Evolutionary conservation across 2,113 vertebrate species (phyloP).

Genomic region (Cyphomyrus discorhynchus): DNA sequence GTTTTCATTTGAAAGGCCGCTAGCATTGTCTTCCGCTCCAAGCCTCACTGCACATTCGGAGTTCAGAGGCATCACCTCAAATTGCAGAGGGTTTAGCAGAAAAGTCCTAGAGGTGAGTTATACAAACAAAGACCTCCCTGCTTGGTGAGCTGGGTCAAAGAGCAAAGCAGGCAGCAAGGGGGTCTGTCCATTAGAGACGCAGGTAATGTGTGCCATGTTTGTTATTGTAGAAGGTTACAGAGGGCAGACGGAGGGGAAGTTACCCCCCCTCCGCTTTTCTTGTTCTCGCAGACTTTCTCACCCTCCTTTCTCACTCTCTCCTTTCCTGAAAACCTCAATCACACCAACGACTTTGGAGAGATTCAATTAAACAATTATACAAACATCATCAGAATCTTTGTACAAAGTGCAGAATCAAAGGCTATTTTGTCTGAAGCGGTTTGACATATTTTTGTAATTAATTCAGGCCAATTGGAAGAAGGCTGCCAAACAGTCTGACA

Average conservation of each 20-base stretch:
- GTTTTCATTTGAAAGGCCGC: not conserved
- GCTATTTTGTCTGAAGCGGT: not conserved
- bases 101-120: slow-evolving; percentile 17
- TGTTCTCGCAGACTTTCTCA: not conserved
- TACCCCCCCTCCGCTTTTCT: not conserved
- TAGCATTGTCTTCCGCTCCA: not conserved
- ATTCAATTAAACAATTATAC: slow-evolving; percentile 2
- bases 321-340: not conserved
- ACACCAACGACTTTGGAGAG: not conserved
- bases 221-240: slow-evolving; percentile 29
- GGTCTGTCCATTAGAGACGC: slow-evolving; percentile 8
- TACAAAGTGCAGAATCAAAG: not conserved
- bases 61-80: not conserved
- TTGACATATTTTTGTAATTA: not conserved
- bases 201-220: slow-evolving; percentile 28
- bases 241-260: slow-evolving; percentile 4
- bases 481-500: not conserved
- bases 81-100: slow-evolving; percentile 4
- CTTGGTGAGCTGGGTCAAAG: slow-evolving; percentile 1
- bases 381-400: not conserved
- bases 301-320: not conserved
- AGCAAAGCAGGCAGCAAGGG: not conserved
- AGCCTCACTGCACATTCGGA: not conserved
- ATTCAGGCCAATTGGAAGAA: not conserved
- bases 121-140: slow-evolving; percentile 15